phyloP scores from a whole-genome alignment of 2,113 vertebrate genomes.

The Rhynchopsitta pachyrhyncha region DNA sequence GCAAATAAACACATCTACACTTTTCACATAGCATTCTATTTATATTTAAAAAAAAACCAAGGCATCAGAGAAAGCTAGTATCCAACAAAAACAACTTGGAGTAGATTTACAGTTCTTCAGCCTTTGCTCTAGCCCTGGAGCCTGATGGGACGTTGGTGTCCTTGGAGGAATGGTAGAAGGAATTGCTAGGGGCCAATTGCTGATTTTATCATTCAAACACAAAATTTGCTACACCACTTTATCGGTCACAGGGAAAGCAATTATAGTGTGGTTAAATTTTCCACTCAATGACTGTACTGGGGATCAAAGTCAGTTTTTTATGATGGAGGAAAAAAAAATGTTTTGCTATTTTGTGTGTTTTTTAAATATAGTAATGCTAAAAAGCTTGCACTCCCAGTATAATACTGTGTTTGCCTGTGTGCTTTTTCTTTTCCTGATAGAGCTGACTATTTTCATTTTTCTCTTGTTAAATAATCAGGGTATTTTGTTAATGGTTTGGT shows the following conservation, averaged over 20 bases:
- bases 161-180: slow-evolving; percentile 85
- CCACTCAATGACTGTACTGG: slow-evolving; percentile 85
- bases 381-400: slow-evolving; percentile 13
- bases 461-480: slow-evolving; percentile 68
- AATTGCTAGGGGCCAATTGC: slow-evolving; percentile 83
- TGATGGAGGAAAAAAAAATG: slow-evolving; percentile 72
- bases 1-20: background rate
- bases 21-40: slow-evolving; percentile 29
- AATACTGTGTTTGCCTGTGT: background rate
- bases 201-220: slow-evolving; percentile 92
- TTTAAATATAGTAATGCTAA: slow-evolving; percentile 75
- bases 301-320: slow-evolving; percentile 85
- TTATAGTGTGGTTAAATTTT: slow-evolving; percentile 91
- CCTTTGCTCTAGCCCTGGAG: slow-evolving; percentile 77
- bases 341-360: slow-evolving; percentile 78
- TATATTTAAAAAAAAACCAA: background rate
- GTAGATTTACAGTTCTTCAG: slow-evolving; percentile 80
- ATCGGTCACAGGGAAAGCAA: slow-evolving; percentile 89
- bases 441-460: slow-evolving; percentile 59
- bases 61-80: background rate
- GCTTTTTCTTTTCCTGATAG: slow-evolving; percentile 3
- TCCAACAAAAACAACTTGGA: slow-evolving; percentile 71
- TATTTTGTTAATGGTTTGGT: background rate
- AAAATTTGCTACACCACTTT: slow-evolving; percentile 90
- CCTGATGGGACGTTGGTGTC: slow-evolving; percentile 83